Evolutionary conservation across 2,113 vertebrate species (phyloP), one percentile per base, ranked within the genome.

Genomic region (Chaetorhynchus papuensis): DNA sequence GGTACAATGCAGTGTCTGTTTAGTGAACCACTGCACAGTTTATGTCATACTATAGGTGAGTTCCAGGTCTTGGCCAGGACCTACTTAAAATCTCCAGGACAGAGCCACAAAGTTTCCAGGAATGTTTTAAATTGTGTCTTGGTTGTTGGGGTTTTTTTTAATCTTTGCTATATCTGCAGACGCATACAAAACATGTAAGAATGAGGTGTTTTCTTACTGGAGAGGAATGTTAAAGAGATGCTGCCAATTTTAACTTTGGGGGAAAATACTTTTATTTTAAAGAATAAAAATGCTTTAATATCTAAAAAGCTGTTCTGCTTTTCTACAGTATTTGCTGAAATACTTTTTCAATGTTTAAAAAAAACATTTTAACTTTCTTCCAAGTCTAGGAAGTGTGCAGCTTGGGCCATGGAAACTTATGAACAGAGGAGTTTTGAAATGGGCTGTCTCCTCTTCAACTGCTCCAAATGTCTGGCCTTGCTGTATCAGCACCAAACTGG

Each of bases 381-480:
- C 3, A 57, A 76, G 47, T 65, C 76, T 80, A 63, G 42, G 28
- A 64, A 90, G 37, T 3, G 6, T 65, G 35, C 23, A n/a, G 31
- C 59, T 93, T 96, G 90, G 64, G 42, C 78, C 30, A 20, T 33
- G 63, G 69, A 80, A 85, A n/a, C 50, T 82, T 60, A 64, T 16
- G 70, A 77, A 94, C 83, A 94, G 91, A 94, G 70, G 56, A 90
- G 65, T n/a, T 97, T 96, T 96, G 85, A 94, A 96, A 83, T 27
- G 13, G 22, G 39, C 63, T 81, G 20, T 84, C n/a, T 80, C 72
- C 30, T 68, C 53, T 85, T 76, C 61, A 78, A 1, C 42, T 49
- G 76, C 71, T 85, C 59, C 70, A 78, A 80, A 74, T 87, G 47
- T 90, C 82, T 95, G 90, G 87, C 87, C 77, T 95, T 92, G 65